These are phyloP conservation scores for Adela reaumurella DNA, from an alignment of 2,888 invertebrate genomes.

Conservation along the genomic window DNA sequence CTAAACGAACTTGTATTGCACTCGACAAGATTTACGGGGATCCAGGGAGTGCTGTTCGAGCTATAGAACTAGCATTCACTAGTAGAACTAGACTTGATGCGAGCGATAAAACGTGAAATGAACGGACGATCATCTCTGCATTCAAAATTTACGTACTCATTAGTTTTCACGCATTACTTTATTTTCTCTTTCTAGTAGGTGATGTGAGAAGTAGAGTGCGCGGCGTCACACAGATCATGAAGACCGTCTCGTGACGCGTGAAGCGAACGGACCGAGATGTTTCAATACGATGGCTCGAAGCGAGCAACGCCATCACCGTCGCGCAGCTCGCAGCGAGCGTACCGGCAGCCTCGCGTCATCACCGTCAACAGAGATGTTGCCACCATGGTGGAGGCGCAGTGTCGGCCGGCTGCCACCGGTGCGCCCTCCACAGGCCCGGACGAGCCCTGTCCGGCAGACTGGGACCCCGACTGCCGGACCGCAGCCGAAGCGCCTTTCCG, in stretches of 20 bases:
- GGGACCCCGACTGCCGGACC: constrained; percentile 4
- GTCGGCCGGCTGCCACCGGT: constrained; percentile 10
- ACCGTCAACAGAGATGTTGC: constrained; percentile 49
- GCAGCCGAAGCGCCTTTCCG: constrained; percentile 34
- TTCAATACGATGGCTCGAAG: constrained; percentile 43
- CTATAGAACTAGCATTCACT: no score
- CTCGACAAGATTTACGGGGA: not conserved
- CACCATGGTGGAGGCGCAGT: constrained; percentile 37
- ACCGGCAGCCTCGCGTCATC: constrained; percentile 46
- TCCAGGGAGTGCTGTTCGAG: no score
- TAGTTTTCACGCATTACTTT: no score
- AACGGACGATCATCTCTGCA: no score
- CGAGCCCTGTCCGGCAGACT: constrained; percentile 20
- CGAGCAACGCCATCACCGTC: constrained; percentile 49
- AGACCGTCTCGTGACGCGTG: not conserved
- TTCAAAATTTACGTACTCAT: no score
- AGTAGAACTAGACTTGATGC: no score
- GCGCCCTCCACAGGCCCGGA: constrained; percentile 17
- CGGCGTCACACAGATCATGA: not conserved
- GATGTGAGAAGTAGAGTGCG: no score
- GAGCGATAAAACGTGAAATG: no score
- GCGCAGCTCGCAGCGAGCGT: constrained; percentile 38
- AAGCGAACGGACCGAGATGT: constrained; percentile 22
- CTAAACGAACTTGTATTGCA: not conserved
- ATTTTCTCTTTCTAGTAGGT: no score